Evolutionary conservation across 2,888 invertebrate genomes (phyloP).

Genomic region (Heteromyza rotundicornis): DNA sequence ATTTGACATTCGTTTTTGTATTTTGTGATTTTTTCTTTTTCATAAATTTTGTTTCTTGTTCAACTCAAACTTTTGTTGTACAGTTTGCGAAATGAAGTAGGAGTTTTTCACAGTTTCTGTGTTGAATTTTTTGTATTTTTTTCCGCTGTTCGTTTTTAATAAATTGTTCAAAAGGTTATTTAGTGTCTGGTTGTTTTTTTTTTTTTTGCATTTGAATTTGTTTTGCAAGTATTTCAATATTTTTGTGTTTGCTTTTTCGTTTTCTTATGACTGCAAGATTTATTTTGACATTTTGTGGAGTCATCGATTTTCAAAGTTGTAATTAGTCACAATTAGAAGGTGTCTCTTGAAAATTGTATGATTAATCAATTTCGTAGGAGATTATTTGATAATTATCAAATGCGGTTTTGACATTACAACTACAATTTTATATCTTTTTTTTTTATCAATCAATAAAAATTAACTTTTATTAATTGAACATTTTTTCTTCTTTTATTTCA

Average conservation of each 20-base stretch:
- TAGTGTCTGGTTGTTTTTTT: not conserved
- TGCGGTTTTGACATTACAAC: too few species aligned
- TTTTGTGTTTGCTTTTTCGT: too few species aligned
- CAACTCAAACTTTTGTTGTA: not conserved
- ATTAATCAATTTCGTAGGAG: not conserved
- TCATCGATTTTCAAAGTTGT: not conserved
- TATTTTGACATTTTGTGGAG: too few species aligned
- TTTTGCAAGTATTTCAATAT: too few species aligned
- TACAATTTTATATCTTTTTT: not conserved
- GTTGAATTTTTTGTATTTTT: not conserved
- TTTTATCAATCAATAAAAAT: not conserved
- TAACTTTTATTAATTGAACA: not conserved
- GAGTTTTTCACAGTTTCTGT: not conserved
- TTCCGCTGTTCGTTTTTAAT: too few species aligned
- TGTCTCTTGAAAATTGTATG: not conserved
- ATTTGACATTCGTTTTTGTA: too few species aligned
- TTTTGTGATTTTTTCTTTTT: too few species aligned
- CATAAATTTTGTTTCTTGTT: not conserved
- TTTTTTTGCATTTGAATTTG: not conserved
- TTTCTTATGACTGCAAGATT: too few species aligned
- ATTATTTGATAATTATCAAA: not conserved
- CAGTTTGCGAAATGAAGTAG: too few species aligned
- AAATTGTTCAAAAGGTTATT: not conserved
- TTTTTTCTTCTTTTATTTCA: too few species aligned
- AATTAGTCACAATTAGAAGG: not conserved